Conservation (phyloP, 1,140 invertebrate genomes). For the Sitodiplosis mosellana region DNA sequence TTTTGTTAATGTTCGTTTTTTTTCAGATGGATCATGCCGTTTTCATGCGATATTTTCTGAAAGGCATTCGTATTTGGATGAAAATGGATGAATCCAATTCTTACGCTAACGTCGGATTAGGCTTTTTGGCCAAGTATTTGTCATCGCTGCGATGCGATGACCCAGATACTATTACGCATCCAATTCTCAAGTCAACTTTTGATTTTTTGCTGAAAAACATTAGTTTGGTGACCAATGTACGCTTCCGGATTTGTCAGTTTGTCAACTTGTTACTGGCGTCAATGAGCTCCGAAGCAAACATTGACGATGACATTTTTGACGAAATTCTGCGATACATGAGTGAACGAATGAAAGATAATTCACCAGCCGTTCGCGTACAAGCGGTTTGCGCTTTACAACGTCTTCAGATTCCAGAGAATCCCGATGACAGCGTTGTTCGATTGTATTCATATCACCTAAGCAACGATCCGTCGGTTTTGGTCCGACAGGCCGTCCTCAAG, state of each 20-base stretch:
- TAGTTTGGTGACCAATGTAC: slow-evolving; percentile 27
- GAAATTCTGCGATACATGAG: slow-evolving; percentile 50
- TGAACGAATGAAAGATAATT: slow-evolving; percentile 43
- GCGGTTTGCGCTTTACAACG: slow-evolving; percentile 60
- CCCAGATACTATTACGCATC: slow-evolving; percentile 25
- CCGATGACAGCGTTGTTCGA: slow-evolving; percentile 56
- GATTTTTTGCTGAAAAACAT: slow-evolving; percentile 10
- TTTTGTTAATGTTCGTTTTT: not conserved
- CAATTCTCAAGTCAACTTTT: slow-evolving; percentile 1
- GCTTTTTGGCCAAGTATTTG: slow-evolving; percentile 45
- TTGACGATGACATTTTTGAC: slow-evolving; percentile 59
- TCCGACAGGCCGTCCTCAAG: slow-evolving; percentile 44
- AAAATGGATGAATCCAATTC: slow-evolving; percentile 37
- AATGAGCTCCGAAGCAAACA: slow-evolving; percentile 52
- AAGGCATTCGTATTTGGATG: slow-evolving; percentile 32
- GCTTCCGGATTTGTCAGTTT: slow-evolving; percentile 56
- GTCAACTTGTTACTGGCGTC: slow-evolving; percentile 51
- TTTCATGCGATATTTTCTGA: slow-evolving; percentile 31
- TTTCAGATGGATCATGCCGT: slow-evolving; percentile 28
- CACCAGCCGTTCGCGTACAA: slow-evolving; percentile 53
- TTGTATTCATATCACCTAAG: slow-evolving; percentile 59
- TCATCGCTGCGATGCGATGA: slow-evolving; percentile 30
- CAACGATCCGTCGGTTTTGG: slow-evolving; percentile 53
- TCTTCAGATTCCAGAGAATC: slow-evolving; percentile 58
- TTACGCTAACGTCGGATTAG: slow-evolving; percentile 39